Evolutionary conservation across 30 jellyfish, hydroid and myxozoan species (phyloP), one percentile per base, ranked within the genome.

Genomic region (Aurelia aurita): DNA sequence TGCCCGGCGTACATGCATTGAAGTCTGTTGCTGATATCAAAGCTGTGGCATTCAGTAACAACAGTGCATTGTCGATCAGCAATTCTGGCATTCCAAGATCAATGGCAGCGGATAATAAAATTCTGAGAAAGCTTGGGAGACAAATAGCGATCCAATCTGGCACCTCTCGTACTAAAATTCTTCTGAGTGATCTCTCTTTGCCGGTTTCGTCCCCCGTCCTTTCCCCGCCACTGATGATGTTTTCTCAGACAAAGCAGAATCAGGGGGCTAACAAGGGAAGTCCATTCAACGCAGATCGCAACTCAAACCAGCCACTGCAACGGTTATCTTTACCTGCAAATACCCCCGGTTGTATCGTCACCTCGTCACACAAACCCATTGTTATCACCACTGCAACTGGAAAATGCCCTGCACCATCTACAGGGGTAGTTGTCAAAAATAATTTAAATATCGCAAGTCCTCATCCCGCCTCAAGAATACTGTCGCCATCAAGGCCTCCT

Each of bases 181-280:
- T 63, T 15, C 49, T 79, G 20, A 65, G 82, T 29, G 90, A 79
- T 5, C 25, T 78, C 20, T 7, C 79, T 5, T 46, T 79, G 70
- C 82, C 74, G 15, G 74, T 55, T 7, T 32, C 66, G 5, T 20
- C 90, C 13, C 21, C 54, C 0, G 23, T 29, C 44, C 66, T 67
- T 13, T 79, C 90, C 14, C 47, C 90, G 25, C 82, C 90, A 2
- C 25, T 77, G 19, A 77, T 77, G 88, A 77, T 77, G 57, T 61
- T 59, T 65, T 47, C 29, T 49, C 79, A 58, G 45, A 35, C 23
- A 14, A 77, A 34, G 39, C 79, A 61, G 26, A 31, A 18, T 77
- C 31, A 47, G 20, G n/a, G 22, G 8, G 29, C 68, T 71, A 64
- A 11, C 83, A 29, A 71, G 69, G 68, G 79, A 46, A 44, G 55